Base-by-base conservation (phyloP, 1,140 invertebrate species). In the Drosophila saltans region DNA sequence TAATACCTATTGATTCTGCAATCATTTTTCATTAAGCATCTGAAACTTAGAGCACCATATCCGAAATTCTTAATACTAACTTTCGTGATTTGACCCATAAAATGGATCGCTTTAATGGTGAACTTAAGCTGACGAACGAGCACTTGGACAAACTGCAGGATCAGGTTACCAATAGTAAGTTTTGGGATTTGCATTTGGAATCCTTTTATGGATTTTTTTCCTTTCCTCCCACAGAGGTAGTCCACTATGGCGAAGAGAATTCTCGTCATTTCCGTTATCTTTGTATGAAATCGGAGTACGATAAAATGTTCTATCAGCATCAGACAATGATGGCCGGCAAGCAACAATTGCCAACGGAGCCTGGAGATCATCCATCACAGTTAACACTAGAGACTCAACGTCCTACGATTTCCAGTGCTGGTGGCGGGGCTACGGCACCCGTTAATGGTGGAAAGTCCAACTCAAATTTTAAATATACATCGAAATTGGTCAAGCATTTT, bases 251-350 rank as follows among this genome's bases (percentile, higher is more conserved):
- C 0, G 91, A 92, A 59, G 91, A 92, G 68, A 91, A 91, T 41
- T 84, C 82, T 0, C 83, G 91, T 1, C 91, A 92, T 52, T 92
- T 92, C 55, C 85, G 91, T 2, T 92, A 92, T 39, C 64, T 92
- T 8, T 92, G 91, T 81, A 92, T 92, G 91, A 92, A 92, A 41
- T 90, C 90, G 2, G 91, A 92, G 61, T 92, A 92, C 55, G 91
- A 92, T 24, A 92, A 92, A 41, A 92, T 88, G 84, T 84, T 84
- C 40, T 92, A 90, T n/a, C 91, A 92, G 24, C 91, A 92, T 48
- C 90, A 92, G 2, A 63, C 77, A 0, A 56, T 83, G 71, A 55
- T 81, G 41, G n/a, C 57, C 7, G 43, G 58, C 36, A 75, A 78
- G 9, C 62, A 67, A 9, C 62, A 67, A 3, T 45, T 58, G 16